Evolutionary conservation across 2,888 invertebrate genomes (phyloP).

Genomic region (Limenitis camilla): DNA sequence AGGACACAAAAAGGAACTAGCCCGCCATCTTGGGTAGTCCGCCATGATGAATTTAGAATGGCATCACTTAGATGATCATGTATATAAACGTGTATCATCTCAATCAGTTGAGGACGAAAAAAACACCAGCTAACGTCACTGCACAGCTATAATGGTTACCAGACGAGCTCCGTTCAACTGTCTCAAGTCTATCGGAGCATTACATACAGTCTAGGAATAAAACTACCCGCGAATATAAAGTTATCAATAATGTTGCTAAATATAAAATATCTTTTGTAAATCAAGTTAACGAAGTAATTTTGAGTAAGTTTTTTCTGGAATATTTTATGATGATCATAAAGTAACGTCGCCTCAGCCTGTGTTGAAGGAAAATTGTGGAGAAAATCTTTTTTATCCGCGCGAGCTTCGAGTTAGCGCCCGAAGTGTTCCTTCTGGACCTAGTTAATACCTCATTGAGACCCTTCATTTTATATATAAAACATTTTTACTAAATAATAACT

Average conservation of each 20-base stretch:
- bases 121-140: no score
- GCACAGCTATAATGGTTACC: no score
- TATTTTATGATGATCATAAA: constrained; percentile 1
- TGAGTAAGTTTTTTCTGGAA: not conserved
- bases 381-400: not conserved
- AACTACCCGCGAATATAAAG: no score
- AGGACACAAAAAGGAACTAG: no score
- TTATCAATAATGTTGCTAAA: no score
- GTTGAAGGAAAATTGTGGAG: not conserved
- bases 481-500: no score
- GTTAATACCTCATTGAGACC: constrained; percentile 5
- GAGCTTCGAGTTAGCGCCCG: constrained; percentile 5
- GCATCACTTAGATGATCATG: no score
- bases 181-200: no score
- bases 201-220: no score
- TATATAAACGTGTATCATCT: not conserved
- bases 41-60: no score
- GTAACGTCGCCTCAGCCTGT: constrained; percentile 3
- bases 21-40: no score
- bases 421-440: constrained; percentile 6
- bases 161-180: no score
- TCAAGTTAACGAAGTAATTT: not conserved
- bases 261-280: not conserved
- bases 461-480: constrained; percentile 4
- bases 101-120: not conserved